A percentile compares a stretch with the other conserved stretches of the same genome.
phyloP scores from a whole-genome alignment of 2,797 vertebrate genomes.

The Pantherophis vulpinus region DNA sequence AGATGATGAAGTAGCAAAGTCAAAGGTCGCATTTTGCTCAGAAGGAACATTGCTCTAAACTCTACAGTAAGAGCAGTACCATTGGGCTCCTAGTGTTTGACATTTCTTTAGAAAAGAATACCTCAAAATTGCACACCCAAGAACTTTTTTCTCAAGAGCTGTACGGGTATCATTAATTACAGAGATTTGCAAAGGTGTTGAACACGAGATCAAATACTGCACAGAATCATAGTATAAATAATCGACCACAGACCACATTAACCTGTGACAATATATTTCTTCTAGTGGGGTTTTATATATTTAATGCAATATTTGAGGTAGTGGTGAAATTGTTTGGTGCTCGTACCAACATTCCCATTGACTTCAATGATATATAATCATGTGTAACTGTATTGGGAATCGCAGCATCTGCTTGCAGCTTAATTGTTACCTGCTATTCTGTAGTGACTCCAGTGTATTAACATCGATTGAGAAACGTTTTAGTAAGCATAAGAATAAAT shows the following conservation, averaged over 20 bases:
- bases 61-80: neutral
- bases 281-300: neutral
- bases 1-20: neutral
- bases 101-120: neutral
- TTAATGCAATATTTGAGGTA: neutral
- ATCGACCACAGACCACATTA: neutral
- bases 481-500: neutral
- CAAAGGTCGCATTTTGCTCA: neutral
- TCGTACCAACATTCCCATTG: neutral
- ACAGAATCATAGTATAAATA: slow-evolving; percentile 1
- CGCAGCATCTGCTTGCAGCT: neutral
- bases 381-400: slow-evolving; percentile 9
- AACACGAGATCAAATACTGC: neutral
- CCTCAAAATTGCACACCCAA: neutral
- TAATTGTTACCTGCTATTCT: neutral
- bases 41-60: neutral
- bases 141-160: neutral
- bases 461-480: neutral
- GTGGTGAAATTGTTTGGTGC: neutral
- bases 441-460: neutral
- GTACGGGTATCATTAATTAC: neutral
- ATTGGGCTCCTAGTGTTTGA: neutral
- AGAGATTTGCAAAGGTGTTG: neutral
- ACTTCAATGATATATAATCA: slow-evolving; percentile 7
- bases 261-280: slow-evolving; percentile 2